Percentiles rank a stretch among this genome's conserved stretches.
Evolutionary conservation across 2,113 vertebrate species (phyloP).

Genomic region (Arothron firmamentum): DNA sequence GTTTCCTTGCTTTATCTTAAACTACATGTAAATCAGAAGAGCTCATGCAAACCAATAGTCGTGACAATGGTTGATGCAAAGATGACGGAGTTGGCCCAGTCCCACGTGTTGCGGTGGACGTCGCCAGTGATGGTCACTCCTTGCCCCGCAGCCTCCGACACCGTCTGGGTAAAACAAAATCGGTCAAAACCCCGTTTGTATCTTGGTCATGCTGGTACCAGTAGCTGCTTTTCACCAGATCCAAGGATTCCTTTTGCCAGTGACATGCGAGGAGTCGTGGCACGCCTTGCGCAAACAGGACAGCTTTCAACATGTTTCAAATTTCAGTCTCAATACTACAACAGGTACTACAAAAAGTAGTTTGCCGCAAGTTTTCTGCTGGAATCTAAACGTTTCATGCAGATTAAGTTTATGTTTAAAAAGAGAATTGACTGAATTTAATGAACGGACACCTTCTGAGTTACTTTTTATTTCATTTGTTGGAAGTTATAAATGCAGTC

Average conservation of each 20-base stretch:
- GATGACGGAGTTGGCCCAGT: slow-evolving; percentile 91
- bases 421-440: too few species aligned
- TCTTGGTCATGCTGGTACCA: too few species aligned
- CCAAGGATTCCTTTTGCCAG: too few species aligned
- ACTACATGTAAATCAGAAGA: background rate
- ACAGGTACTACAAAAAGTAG: too few species aligned
- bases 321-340: too few species aligned
- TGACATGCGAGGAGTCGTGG: background rate
- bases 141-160: slow-evolving; percentile 84
- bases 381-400: too few species aligned
- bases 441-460: too few species aligned
- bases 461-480: too few species aligned
- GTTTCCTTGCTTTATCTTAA: background rate
- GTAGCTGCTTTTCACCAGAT: too few species aligned
- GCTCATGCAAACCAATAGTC: slow-evolving; percentile 81
- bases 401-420: too few species aligned
- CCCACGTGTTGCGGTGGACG: slow-evolving; percentile 85
- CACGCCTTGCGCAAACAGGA: slow-evolving; percentile 26
- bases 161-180: slow-evolving; percentile 69
- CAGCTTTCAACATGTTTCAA: background rate
- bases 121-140: slow-evolving; percentile 90
- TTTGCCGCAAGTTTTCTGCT: too few species aligned
- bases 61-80: slow-evolving; percentile 96
- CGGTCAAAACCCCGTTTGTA: background rate
- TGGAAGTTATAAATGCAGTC: too few species aligned